Evolutionary conservation across 2,888 invertebrate genomes (phyloP).

Genomic region (Drosophila hamatofila): DNA sequence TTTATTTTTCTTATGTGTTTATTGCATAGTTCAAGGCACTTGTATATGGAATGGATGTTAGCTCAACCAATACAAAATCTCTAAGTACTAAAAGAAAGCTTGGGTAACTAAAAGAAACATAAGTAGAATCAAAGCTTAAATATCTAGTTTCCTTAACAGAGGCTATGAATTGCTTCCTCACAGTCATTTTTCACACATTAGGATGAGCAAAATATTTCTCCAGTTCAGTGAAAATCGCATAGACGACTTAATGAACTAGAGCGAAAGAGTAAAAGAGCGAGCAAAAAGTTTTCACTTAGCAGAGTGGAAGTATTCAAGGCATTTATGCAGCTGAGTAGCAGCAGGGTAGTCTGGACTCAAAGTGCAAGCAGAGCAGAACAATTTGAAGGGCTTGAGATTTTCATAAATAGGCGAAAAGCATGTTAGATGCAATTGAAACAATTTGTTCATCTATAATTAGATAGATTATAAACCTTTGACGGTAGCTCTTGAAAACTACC

Average conservation of each 20-base stretch:
- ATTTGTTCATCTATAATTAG: no score
- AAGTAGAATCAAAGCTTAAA: not conserved
- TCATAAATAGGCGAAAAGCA: not conserved
- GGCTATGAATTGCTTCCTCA: not conserved
- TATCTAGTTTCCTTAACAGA: not conserved
- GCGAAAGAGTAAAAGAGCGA: not conserved
- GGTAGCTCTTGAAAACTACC: no score
- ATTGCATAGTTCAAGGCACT: conserved; percentile 36
- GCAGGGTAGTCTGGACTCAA: not conserved
- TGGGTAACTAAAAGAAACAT: not conserved
- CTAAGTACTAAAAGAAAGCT: not conserved
- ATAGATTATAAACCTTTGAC: no score
- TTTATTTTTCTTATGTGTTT: not conserved
- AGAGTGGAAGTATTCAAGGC: not conserved
- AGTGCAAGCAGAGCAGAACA: not conserved
- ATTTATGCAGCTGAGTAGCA: no score
- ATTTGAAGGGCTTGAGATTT: not conserved
- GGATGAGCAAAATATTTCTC: not conserved
- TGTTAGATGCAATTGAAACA: no score
- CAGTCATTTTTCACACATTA: not conserved
- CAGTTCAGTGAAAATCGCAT: not conserved
- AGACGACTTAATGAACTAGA: not conserved
- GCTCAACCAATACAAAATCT: not conserved
- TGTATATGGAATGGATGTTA: conserved; percentile 9
- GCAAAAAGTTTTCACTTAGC: not conserved